Conservation (phyloP, 2,888 invertebrate species). For the Entomobrya multifasciata region DNA sequence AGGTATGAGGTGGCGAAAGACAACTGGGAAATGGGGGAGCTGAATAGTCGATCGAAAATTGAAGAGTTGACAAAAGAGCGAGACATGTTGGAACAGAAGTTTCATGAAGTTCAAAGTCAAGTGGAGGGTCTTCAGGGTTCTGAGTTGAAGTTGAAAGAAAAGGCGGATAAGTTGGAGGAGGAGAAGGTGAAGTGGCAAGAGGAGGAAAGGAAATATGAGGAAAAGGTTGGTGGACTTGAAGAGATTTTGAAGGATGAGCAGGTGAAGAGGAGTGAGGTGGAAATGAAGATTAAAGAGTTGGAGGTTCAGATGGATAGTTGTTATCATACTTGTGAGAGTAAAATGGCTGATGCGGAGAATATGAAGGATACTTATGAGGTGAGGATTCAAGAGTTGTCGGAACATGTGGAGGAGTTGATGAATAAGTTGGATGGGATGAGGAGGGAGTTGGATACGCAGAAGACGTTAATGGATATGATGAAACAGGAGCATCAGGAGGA, state of each 20-base stretch:
- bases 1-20: constrained; percentile 15
- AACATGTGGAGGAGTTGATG: constrained; percentile 8
- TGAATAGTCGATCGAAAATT: background rate
- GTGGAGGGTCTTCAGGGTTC: background rate
- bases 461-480: constrained; percentile 35
- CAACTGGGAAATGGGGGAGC: background rate
- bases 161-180: background rate
- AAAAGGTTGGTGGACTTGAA: background rate
- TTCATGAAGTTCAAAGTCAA: background rate
- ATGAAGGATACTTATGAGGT: constrained; percentile 48
- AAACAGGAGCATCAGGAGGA: constrained; percentile 10
- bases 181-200: background rate
- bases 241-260: constrained; percentile 34
- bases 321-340: constrained; percentile 33
- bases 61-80: background rate
- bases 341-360: constrained; percentile 42
- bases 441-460: constrained; percentile 46
- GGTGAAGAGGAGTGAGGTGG: constrained; percentile 21
- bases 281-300: constrained; percentile 20
- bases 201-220: background rate
- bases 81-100: background rate
- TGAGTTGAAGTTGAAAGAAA: background rate
- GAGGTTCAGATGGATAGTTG: constrained; percentile 42
- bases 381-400: constrained; percentile 50
- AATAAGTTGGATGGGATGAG: constrained; percentile 5